These are phyloP conservation scores for Propithecus deckenii DNA, from an alignment of 2,797 vertebrate genomes.

Conservation along the genomic window DNA sequence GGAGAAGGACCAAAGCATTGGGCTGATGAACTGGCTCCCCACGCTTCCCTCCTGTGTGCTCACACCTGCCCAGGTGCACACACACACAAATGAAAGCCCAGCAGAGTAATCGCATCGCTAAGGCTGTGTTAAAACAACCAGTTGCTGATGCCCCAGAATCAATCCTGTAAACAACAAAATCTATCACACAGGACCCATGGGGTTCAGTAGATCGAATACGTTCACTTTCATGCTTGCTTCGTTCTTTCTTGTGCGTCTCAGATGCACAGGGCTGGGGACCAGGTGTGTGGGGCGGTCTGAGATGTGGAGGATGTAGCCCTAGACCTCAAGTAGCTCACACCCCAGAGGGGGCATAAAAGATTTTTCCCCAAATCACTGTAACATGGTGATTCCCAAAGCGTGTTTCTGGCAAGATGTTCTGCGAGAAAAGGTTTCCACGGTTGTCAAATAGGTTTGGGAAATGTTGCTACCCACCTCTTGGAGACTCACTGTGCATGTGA, in stretches of 20 bases:
- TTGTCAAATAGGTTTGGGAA: conserved; percentile 46
- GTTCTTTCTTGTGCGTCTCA: background rate
- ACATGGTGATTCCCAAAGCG: background rate
- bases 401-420: conserved; percentile 10
- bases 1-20: conserved; percentile 7
- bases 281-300: background rate
- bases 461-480: background rate
- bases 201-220: background rate
- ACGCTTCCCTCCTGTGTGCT: background rate
- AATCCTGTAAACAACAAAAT: background rate
- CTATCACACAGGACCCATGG: background rate
- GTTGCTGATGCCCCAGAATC: background rate
- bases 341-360: background rate
- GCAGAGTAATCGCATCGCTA: background rate
- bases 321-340: background rate
- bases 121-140: background rate
- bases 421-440: conserved; percentile 11
- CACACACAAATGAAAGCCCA: background rate
- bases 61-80: conserved; percentile 44
- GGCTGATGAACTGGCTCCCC: conserved; percentile 29
- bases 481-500: background rate
- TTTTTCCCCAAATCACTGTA: conserved; percentile 46
- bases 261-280: background rate
- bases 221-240: background rate
- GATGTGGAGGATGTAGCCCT: background rate